These are phyloP conservation scores for Ceriagrion tenellum DNA, from an alignment of 2,888 invertebrate species.

Conservation along the genomic window DNA sequence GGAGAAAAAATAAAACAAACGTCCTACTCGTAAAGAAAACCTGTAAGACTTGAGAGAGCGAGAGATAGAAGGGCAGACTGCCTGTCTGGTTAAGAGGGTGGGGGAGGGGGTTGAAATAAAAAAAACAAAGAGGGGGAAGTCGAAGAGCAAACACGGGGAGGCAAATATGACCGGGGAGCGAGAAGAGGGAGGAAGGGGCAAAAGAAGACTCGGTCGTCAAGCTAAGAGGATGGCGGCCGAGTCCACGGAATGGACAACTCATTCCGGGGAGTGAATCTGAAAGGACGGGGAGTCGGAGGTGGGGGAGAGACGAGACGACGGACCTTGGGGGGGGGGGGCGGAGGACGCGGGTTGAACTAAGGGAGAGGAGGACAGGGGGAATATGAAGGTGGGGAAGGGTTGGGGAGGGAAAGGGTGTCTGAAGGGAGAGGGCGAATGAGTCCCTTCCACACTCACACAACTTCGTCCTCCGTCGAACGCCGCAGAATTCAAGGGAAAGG, in stretches of 20 bases:
- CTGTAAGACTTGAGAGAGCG: background rate
- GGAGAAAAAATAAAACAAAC: no score
- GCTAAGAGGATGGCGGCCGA: background rate
- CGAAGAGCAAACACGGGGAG: background rate
- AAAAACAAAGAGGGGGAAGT: background rate
- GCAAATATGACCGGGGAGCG: background rate
- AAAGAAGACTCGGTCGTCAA: background rate
- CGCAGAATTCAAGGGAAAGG: no score
- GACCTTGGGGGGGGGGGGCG: background rate
- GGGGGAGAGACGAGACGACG: background rate
- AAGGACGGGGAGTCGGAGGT: background rate
- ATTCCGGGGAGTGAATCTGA: background rate
- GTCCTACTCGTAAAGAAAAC: no score
- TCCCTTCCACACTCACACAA: no score
- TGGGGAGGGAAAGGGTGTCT: no score
- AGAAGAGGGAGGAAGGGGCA: background rate
- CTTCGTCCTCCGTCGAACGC: no score
- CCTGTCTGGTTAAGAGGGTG: background rate
- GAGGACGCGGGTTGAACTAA: no score
- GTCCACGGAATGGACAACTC: conserved; percentile 13
- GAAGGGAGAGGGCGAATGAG: no score
- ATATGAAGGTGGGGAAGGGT: background rate
- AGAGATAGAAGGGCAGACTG: background rate
- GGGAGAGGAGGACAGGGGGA: background rate
- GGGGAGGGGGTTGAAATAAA: background rate